A percentile compares a stretch with the other conserved stretches of the same genome.
Conservation (phyloP, 2,888 invertebrate species). For the Timema cristinae region DNA sequence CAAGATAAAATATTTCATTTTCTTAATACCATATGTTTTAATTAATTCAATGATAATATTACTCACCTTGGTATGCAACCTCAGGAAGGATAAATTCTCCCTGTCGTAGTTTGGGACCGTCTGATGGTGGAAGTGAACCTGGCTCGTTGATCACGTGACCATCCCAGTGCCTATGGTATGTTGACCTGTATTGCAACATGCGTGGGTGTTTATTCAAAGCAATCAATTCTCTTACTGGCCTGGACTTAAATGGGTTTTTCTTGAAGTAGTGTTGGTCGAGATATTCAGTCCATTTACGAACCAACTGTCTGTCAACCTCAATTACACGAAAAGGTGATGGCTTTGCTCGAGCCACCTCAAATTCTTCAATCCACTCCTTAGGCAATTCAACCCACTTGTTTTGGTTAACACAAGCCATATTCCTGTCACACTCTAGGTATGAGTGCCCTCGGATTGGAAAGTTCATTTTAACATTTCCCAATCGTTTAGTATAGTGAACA, state of each 20-base stretch:
- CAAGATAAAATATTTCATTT: no score
- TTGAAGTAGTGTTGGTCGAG: neutral
- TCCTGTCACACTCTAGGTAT: conserved; percentile 9
- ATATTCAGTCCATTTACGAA: neutral
- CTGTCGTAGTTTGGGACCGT: neutral
- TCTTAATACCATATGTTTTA: no score
- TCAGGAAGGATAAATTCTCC: conserved; percentile 1
- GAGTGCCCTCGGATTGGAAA: conserved; percentile 7
- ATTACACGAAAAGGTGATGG: neutral
- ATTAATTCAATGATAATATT: neutral
- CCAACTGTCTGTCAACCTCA: neutral
- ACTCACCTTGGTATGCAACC: neutral
- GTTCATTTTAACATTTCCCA: neutral
- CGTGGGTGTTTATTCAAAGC: neutral
- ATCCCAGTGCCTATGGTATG: conserved; percentile 2
- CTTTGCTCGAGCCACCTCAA: neutral
- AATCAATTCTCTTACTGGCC: neutral
- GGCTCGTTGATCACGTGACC: neutral
- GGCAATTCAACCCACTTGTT: neutral
- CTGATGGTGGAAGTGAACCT: neutral
- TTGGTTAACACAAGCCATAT: neutral
- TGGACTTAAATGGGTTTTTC: neutral
- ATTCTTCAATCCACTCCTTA: neutral
- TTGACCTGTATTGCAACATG: neutral
- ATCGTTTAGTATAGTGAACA: neutral